Evolutionary conservation across 1,140 invertebrate species (phyloP).

Genomic region (Drosophila pectinifera): DNA sequence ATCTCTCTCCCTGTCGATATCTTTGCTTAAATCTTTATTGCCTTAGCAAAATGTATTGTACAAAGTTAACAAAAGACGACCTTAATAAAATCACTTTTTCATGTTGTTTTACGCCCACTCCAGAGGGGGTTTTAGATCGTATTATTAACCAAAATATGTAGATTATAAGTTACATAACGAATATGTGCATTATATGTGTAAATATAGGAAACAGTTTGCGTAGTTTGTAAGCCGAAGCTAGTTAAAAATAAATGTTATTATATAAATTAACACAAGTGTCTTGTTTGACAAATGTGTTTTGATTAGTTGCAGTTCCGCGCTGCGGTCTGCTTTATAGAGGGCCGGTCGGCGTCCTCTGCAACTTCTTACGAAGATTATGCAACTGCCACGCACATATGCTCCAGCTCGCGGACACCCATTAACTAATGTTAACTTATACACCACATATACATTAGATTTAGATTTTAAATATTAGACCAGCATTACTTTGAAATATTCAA

Average conservation of each 20-base stretch:
- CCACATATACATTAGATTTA: not conserved
- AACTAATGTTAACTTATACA: too few species aligned
- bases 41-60: constrained; percentile 53
- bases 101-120: constrained; percentile 20
- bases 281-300: too few species aligned
- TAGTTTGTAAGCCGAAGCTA: constrained; percentile 35
- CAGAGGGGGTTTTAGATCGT: constrained; percentile 9
- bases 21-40: constrained; percentile 26
- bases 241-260: constrained; percentile 56
- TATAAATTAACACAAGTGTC: too few species aligned
- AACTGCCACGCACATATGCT: too few species aligned
- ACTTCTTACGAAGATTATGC: too few species aligned
- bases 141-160: constrained; percentile 39
- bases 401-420: too few species aligned
- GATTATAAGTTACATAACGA: constrained; percentile 13
- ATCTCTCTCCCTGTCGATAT: not conserved
- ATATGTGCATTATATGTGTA: constrained; percentile 58
- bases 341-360: too few species aligned
- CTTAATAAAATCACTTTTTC: constrained; percentile 48
- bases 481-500: constrained; percentile 61
- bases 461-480: constrained; percentile 28
- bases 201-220: constrained; percentile 45
- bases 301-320: too few species aligned
- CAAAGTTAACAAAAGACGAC: constrained; percentile 59
- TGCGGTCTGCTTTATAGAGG: too few species aligned